Conservation (phyloP, 2,888 invertebrate species). For the Eupithecia subumbrata region DNA sequence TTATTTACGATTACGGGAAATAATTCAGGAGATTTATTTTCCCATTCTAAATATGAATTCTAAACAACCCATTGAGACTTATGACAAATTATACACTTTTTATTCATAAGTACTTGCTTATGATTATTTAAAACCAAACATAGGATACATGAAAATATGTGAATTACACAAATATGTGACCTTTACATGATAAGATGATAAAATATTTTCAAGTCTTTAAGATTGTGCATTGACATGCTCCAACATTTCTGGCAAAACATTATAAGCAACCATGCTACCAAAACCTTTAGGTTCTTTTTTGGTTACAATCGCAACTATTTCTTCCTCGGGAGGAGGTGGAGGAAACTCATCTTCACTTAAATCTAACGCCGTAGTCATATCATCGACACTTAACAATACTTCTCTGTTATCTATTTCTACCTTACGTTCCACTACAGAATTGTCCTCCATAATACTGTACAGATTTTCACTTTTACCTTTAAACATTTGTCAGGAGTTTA, state of each 20-base stretch:
- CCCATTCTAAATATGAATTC: neutral
- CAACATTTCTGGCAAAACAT: slow-evolving; percentile 79
- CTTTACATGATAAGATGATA: neutral
- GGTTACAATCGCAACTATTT: slow-evolving; percentile 80
- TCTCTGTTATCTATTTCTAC: slow-evolving; percentile 80
- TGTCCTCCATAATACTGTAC: slow-evolving; percentile 84
- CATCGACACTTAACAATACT: slow-evolving; percentile 80
- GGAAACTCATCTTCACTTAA: slow-evolving; percentile 66
- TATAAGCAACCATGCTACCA: slow-evolving; percentile 82
- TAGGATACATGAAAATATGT: neutral
- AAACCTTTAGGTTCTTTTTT: slow-evolving; percentile 80
- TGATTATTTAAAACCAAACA: neutral
- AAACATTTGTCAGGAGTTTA: slow-evolving; percentile 90
- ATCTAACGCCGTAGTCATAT: slow-evolving; percentile 71
- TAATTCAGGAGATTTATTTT: neutral
- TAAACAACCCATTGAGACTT: neutral
- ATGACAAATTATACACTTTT: neutral
- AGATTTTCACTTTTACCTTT: slow-evolving; percentile 82
- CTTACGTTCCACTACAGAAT: slow-evolving; percentile 74
- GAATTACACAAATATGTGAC: neutral
- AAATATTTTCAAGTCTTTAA: slow-evolving; percentile 45
- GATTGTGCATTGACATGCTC: slow-evolving; percentile 74
- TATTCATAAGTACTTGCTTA: neutral
- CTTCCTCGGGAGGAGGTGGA: slow-evolving; percentile 76
- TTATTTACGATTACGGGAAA: neutral